A percentile compares a stretch with the other conserved stretches of the same genome.
phyloP scores from a whole-genome alignment of 1,140 invertebrate species.

The Halyomorpha halys region DNA sequence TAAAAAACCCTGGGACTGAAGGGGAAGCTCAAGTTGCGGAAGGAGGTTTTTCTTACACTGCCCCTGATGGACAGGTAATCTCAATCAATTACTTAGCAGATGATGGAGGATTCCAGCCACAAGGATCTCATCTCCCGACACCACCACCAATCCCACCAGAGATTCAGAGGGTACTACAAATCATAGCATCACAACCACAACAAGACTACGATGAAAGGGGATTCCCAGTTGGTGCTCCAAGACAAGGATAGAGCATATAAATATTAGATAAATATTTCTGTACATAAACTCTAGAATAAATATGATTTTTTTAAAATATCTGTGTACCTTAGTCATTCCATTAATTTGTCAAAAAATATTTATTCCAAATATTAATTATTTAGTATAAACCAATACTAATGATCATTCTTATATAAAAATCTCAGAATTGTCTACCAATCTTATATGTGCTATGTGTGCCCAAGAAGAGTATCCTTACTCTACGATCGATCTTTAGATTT shows the following conservation, averaged over 20 bases:
- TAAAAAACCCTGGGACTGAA: conserved; percentile 42
- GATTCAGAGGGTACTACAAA: conserved; percentile 17
- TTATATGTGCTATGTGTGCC: too few relatives aligned
- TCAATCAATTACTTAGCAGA: conserved; percentile 65
- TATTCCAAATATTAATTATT: too few relatives aligned
- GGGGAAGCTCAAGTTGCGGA: conserved; percentile 33
- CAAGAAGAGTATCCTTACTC: too few relatives aligned
- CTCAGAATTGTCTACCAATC: too few relatives aligned
- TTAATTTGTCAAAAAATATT: too few relatives aligned
- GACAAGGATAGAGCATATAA: background rate
- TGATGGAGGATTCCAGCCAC: conserved; percentile 70
- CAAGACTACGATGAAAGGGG: conserved; percentile 24
- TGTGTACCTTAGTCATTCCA: too few relatives aligned
- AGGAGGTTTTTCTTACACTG: conserved; percentile 47
- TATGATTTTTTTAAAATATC: too few relatives aligned
- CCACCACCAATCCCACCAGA: conserved; percentile 61
- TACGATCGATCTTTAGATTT: too few relatives aligned
- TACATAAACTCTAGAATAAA: too few relatives aligned
- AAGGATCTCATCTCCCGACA: conserved; percentile 71
- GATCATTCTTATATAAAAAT: too few relatives aligned
- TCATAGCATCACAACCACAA: conserved; percentile 22
- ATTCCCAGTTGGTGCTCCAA: conserved; percentile 9
- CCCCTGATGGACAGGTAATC: conserved; percentile 59
- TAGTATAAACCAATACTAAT: too few relatives aligned
- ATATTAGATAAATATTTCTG: too few relatives aligned